phyloP scores from a whole-genome alignment of 30 jellyfish, hydroid and myxozoan genomes.

The Rhopilema esculentum region DNA sequence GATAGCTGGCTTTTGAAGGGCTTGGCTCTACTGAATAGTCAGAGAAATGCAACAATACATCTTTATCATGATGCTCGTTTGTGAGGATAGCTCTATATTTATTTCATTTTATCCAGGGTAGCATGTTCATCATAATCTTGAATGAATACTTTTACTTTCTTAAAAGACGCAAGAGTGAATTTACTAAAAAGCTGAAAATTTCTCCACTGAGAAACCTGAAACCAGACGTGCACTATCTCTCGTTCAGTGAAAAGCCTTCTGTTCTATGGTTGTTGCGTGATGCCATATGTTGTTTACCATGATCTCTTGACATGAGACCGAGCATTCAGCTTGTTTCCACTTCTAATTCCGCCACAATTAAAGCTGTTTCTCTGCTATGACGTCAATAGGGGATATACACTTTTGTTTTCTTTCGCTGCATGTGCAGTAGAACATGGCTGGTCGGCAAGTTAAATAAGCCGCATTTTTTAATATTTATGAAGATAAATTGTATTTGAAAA shows the following conservation, averaged over 20 bases:
- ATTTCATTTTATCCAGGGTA: too few species aligned
- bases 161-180: background rate
- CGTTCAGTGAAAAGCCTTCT: background rate
- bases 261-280: background rate
- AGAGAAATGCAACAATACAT: conserved; percentile 61
- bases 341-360: background rate
- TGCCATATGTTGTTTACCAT: background rate
- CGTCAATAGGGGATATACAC: conserved; percentile 4
- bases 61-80: background rate
- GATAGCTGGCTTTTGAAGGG: conserved; percentile 71
- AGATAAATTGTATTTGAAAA: background rate
- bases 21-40: conserved; percentile 41
- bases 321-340: background rate
- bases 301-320: background rate
- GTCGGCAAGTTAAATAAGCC: background rate
- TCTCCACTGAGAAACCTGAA: background rate
- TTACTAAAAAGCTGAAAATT: background rate
- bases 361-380: background rate
- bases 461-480: background rate
- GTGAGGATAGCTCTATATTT: too few species aligned
- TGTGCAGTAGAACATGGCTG: background rate
- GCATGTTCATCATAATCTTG: too few species aligned
- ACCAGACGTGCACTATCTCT: background rate
- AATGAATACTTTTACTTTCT: too few species aligned
- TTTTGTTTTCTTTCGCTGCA: background rate